Evolutionary conservation across 2,888 invertebrate genomes (phyloP).

Genomic region (Philopedon plagiatum): DNA sequence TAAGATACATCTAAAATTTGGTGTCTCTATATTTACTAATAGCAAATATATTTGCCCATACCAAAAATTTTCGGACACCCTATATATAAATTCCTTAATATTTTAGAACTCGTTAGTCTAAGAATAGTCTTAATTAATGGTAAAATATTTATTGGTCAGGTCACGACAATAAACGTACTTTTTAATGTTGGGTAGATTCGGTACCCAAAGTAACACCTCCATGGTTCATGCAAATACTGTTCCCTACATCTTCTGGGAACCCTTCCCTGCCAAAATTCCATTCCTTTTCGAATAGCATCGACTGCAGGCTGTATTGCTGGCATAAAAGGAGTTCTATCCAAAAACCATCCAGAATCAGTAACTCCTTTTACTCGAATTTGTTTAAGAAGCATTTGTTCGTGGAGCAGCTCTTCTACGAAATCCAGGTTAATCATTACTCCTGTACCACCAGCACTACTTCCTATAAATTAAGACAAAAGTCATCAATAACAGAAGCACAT

Average conservation of each 20-base stretch:
- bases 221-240: conserved; percentile 80
- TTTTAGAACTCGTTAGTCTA: too few relatives aligned
- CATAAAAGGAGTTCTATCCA: conserved; percentile 86
- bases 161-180: conserved; percentile 74
- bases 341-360: conserved; percentile 95
- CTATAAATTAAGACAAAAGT: conserved; percentile 18
- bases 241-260: conserved; percentile 84
- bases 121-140: too few relatives aligned
- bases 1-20: too few relatives aligned
- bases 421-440: conserved; percentile 96
- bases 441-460: conserved; percentile 87
- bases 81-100: too few relatives aligned
- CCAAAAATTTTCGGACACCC: too few relatives aligned
- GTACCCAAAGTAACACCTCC: conserved; percentile 95
- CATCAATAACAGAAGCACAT: too few relatives aligned
- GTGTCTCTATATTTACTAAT: too few relatives aligned
- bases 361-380: conserved; percentile 85
- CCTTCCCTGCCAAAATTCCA: conserved; percentile 84
- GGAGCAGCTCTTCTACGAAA: conserved; percentile 80
- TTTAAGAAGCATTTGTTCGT: conserved; percentile 71
- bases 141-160: too few relatives aligned
- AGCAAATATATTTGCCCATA: too few relatives aligned
- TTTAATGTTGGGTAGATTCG: conserved; percentile 87
- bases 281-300: conserved; percentile 80
- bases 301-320: conserved; percentile 71